Conservation (phyloP, 2,113 vertebrate species). For the Anhinga anhinga region DNA sequence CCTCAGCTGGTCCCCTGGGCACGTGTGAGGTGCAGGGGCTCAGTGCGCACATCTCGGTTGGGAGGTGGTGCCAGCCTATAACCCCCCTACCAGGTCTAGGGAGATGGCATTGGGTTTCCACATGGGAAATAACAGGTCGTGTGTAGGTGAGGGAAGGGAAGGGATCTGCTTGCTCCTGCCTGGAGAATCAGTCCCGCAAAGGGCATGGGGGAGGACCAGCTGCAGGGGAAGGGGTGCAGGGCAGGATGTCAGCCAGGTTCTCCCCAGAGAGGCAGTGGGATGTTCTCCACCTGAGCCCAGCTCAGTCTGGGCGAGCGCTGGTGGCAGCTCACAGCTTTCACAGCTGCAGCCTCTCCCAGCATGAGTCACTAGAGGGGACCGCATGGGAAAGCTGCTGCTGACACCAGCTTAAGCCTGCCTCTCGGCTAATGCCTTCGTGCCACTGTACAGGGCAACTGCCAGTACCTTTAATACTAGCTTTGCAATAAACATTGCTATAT, state of each 20-base stretch:
- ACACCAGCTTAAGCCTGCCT: background rate
- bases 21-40: fast-evolving
- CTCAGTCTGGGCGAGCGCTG: fast-evolving
- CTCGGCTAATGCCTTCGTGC: background rate
- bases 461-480: background rate
- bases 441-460: background rate
- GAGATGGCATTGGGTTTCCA: background rate
- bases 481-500: background rate
- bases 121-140: background rate
- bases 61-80: background rate
- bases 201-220: background rate
- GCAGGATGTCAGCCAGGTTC: background rate
- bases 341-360: background rate
- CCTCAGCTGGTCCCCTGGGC: fast-evolving
- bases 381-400: fast-evolving
- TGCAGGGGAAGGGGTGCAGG: background rate
- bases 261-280: fast-evolving
- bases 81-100: fast-evolving
- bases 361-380: fast-evolving
- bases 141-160: background rate
- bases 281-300: background rate
- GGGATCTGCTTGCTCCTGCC: fast-evolving
- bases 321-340: background rate
- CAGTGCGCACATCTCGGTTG: fast-evolving
- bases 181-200: fast-evolving